Percentiles rank a stretch among this genome's conserved stretches.
Conservation (phyloP, 2,888 invertebrate genomes). For the Drosophila mettleri region DNA sequence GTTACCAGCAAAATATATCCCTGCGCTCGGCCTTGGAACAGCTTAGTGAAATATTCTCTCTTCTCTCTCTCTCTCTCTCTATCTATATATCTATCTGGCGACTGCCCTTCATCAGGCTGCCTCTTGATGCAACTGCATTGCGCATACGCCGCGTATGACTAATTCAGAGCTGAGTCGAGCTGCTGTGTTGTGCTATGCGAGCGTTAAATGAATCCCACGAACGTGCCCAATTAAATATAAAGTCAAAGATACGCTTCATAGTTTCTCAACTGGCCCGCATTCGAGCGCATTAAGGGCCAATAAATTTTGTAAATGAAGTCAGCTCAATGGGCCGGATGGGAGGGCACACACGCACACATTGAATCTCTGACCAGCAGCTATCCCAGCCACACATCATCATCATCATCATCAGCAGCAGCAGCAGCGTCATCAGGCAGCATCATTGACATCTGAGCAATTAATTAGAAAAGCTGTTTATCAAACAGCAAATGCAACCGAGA, state of each 20-base stretch:
- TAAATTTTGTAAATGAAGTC: slow-evolving; percentile 59
- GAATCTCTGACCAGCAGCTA: slow-evolving; percentile 19
- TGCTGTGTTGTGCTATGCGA: slow-evolving; percentile 13
- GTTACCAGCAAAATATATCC: slow-evolving; percentile 19
- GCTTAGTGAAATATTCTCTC: neutral
- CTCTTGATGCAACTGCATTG: slow-evolving; percentile 26
- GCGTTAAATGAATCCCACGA: slow-evolving; percentile 25
- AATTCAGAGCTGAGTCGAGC: slow-evolving; percentile 14
- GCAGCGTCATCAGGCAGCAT: slow-evolving; percentile 17
- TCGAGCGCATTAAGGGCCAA: slow-evolving; percentile 61
- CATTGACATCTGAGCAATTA: slow-evolving; percentile 44
- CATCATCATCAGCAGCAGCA: no score
- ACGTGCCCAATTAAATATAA: slow-evolving; percentile 43
- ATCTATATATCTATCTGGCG: neutral
- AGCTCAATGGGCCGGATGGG: slow-evolving; percentile 7
- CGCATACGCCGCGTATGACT: slow-evolving; percentile 46
- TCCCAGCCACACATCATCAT: slow-evolving; percentile 7
- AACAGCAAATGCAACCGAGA: neutral
- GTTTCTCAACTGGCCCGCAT: slow-evolving; percentile 50
- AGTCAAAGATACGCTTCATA: slow-evolving; percentile 14
- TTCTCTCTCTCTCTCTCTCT: neutral
- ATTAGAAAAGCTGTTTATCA: slow-evolving; percentile 40
- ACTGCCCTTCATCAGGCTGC: slow-evolving; percentile 13
- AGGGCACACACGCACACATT: neutral
- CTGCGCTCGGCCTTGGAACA: neutral